phyloP scores from a whole-genome alignment of 2,888 invertebrate genomes.

The Seira musarum region DNA sequence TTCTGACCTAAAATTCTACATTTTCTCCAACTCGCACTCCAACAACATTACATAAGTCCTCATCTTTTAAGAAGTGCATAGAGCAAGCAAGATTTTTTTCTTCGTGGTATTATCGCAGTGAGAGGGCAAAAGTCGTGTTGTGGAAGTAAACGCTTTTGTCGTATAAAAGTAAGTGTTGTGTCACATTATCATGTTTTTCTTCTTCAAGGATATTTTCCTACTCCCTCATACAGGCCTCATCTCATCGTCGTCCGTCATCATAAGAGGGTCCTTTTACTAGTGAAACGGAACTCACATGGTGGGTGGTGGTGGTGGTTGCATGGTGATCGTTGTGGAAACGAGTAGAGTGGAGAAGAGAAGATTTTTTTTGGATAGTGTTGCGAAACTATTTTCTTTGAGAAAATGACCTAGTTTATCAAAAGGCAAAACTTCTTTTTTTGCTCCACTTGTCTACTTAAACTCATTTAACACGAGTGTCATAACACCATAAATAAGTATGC shows the following conservation, averaged over 20 bases:
- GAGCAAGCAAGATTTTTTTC: background rate
- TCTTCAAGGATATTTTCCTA: background rate
- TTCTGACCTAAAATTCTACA: constrained; percentile 51
- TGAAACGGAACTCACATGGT: no score
- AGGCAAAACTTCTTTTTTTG: constrained; percentile 5
- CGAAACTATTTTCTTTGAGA: constrained; percentile 21
- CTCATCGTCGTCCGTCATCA: background rate
- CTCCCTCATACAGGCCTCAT: background rate
- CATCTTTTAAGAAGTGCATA: constrained; percentile 42
- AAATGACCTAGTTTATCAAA: constrained; percentile 49
- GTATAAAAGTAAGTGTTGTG: constrained; percentile 10
- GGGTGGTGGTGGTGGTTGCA: background rate
- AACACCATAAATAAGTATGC: constrained; percentile 18
- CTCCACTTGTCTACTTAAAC: constrained; percentile 6
- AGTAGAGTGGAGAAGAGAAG: background rate
- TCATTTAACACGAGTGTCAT: constrained; percentile 7
- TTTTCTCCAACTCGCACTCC: background rate
- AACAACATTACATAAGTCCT: background rate
- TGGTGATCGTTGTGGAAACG: background rate
- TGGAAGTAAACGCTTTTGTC: constrained; percentile 14
- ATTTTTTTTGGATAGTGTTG: constrained; percentile 12
- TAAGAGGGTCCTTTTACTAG: background rate
- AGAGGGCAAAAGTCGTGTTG: constrained; percentile 51
- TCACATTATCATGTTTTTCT: constrained; percentile 9
- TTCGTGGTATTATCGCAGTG: constrained; percentile 17